phyloP scores from a whole-genome alignment of 2,113 vertebrate species.

The Epinephelus cyanopodus region DNA sequence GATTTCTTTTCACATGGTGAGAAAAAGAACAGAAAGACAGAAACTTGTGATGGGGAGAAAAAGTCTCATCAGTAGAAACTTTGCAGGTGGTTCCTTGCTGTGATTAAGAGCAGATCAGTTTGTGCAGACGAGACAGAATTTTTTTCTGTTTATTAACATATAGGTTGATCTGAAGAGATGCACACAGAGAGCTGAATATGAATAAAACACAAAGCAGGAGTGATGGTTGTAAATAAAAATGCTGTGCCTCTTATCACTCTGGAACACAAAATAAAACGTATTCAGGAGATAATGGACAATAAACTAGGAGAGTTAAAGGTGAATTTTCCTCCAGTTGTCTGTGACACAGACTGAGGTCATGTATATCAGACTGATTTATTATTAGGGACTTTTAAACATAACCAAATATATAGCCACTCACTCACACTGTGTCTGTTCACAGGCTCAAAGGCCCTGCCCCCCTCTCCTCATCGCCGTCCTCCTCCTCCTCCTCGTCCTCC shows the following conservation, averaged over 20 bases:
- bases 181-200: neutral
- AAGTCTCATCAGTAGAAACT: neutral
- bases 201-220: neutral
- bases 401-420: neutral
- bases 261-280: neutral
- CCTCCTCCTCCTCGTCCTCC: neutral
- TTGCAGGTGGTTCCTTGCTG: neutral
- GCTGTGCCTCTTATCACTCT: neutral
- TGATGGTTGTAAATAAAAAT: neutral
- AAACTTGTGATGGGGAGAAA: neutral
- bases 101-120: slow-evolving; percentile 10
- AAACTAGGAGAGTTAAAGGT: neutral
- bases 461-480: accelerated
- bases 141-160: neutral
- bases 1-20: neutral
- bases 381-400: slow-evolving; percentile 13
- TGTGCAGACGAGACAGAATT: neutral
- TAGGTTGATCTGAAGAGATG: neutral
- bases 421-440: slow-evolving; percentile 8
- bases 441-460: neutral
- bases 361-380: slow-evolving; percentile 1
- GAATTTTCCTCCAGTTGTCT: neutral
- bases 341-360: neutral
- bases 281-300: neutral
- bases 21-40: neutral